These are phyloP conservation scores for Porites cylindrica DNA, from an alignment of 92 coral and sea anemone genomes.

Conservation along the genomic window DNA sequence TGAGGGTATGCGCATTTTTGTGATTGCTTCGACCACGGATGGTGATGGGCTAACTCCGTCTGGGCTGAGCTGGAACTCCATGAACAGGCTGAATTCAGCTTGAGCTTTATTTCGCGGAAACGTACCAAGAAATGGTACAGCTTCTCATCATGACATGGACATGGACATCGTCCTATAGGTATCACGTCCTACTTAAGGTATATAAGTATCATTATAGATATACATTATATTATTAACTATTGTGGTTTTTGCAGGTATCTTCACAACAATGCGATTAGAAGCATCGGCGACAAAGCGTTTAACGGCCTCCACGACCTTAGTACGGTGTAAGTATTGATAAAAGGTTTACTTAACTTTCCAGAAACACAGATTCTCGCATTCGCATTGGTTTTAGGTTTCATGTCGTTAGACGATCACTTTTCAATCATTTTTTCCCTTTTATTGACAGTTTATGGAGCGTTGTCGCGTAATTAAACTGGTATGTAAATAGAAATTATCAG, in stretches of 20 bases:
- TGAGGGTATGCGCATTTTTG: conserved; percentile 43
- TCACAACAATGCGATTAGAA: background rate
- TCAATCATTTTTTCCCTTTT: too few species aligned
- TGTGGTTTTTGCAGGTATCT: background rate
- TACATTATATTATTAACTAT: too few species aligned
- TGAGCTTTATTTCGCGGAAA: conserved; percentile 28
- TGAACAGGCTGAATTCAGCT: conserved; percentile 12
- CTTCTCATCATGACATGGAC: conserved; percentile 26
- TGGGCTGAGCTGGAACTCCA: conserved; percentile 48
- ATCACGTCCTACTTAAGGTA: too few species aligned
- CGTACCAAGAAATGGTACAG: conserved; percentile 36
- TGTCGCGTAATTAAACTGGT: too few species aligned
- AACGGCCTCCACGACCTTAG: background rate
- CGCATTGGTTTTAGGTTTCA: too few species aligned
- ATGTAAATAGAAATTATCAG: too few species aligned
- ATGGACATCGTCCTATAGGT: too few species aligned
- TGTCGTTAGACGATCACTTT: too few species aligned
- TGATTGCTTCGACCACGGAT: conserved; percentile 42
- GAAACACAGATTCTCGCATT: too few species aligned
- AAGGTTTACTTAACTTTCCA: too few species aligned
- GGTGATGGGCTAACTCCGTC: conserved; percentile 50
- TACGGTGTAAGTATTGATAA: background rate
- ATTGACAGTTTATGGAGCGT: too few species aligned
- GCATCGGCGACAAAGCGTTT: background rate
- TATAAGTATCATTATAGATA: too few species aligned